Percentiles rank a stretch among this genome's conserved stretches.
Evolutionary conservation across 2,888 invertebrate genomes (phyloP).

Genomic region (Zaprionus obscuricornis): DNA sequence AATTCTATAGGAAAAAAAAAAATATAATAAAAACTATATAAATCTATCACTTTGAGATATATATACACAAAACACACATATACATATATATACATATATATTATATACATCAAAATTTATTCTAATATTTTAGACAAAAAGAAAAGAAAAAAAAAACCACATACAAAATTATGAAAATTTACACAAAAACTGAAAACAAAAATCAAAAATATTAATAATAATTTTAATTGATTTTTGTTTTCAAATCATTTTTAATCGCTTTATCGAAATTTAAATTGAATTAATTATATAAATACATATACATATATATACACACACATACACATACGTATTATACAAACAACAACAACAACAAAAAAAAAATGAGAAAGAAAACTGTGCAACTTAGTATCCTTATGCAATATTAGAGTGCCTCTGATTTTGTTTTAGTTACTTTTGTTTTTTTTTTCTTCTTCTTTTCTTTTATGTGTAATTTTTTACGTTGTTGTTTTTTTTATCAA

Average conservation of each 20-base stretch:
- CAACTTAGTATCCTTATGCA: conserved; percentile 80
- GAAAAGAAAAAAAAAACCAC: neutral
- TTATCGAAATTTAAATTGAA: no score
- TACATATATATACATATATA: no score
- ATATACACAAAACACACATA: no score
- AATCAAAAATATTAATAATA: no score
- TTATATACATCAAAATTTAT: conserved; percentile 42
- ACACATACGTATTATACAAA: conserved; percentile 15
- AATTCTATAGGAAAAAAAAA: conserved; percentile 36
- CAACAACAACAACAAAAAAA: neutral
- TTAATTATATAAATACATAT: conserved; percentile 29
- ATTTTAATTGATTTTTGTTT: no score
- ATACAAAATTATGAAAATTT: conserved; percentile 56
- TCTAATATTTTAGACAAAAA: conserved; percentile 34
- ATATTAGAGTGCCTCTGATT: conserved; percentile 82
- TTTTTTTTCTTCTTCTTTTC: conserved; percentile 28
- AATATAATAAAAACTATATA: conserved; percentile 60
- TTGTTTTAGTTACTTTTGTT: conserved; percentile 52
- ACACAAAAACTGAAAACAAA: conserved; percentile 43
- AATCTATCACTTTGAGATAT: conserved; percentile 47
- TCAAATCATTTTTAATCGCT: no score
- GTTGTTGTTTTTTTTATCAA: no score
- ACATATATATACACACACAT: conserved; percentile 13
- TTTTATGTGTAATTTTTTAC: no score
- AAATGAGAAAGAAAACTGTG: conserved; percentile 61